Evolutionary conservation across 2,797 vertebrate genomes (phyloP).

Genomic region (Schizopygopsis malacanthus): DNA sequence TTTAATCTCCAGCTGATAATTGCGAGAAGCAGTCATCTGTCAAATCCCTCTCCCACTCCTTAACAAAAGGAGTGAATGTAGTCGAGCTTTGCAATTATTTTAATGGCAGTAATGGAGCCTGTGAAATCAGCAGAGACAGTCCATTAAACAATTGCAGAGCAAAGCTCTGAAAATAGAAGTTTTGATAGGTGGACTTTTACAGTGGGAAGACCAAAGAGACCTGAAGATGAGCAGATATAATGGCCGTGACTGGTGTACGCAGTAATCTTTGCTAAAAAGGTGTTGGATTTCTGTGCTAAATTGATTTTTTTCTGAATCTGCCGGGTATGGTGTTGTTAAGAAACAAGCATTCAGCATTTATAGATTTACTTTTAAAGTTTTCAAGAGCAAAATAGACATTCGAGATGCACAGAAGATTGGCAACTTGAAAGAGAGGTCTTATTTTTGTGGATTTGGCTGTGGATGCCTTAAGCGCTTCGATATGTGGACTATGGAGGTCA

Average conservation of each 20-base stretch:
- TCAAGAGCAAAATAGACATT: not conserved
- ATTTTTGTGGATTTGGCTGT: not conserved
- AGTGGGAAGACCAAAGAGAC: slow-evolving; percentile 14
- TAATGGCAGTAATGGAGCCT: slow-evolving; percentile 62
- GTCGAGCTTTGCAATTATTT: slow-evolving; percentile 64
- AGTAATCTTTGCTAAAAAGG: not conserved
- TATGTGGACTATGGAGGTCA: not conserved
- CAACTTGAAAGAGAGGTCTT: not conserved
- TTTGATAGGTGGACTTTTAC: slow-evolving; percentile 47
- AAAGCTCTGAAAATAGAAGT: slow-evolving; percentile 46
- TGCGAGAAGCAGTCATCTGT: slow-evolving; percentile 61
- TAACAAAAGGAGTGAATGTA: slow-evolving; percentile 57
- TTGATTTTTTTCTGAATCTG: slow-evolving; percentile 19
- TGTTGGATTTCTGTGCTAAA: not conserved
- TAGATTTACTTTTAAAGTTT: slow-evolving; percentile 18
- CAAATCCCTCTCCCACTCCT: slow-evolving; percentile 56
- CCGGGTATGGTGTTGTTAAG: not conserved
- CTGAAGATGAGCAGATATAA: slow-evolving; percentile 24
- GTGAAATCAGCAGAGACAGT: slow-evolving; percentile 56
- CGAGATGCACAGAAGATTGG: not conserved
- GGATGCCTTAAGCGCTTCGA: not conserved
- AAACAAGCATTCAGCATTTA: slow-evolving; percentile 11
- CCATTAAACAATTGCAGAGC: slow-evolving; percentile 60
- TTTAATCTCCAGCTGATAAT: slow-evolving; percentile 61
- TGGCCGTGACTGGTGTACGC: not conserved